Conservation (phyloP, 1,140 invertebrate species). For the Leptinotarsa defecta region DNA sequence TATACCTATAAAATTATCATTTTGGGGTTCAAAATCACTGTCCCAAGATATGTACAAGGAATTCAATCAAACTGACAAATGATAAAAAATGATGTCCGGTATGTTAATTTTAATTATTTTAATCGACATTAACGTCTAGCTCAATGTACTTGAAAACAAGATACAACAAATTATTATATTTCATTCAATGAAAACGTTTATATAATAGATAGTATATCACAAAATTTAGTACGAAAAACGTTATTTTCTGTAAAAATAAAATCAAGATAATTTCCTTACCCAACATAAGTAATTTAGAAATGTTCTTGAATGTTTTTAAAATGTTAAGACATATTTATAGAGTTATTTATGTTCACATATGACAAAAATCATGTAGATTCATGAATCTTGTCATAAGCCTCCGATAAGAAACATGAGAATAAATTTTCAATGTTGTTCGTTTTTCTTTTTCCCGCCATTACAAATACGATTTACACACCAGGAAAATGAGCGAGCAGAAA, state of each 20-base stretch:
- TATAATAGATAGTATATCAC: not conserved
- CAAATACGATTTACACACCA: not conserved
- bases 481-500: not conserved
- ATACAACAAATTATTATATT: slow-evolving; percentile 5
- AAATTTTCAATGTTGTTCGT: slow-evolving; percentile 47
- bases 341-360: slow-evolving; percentile 44
- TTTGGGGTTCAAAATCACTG: slow-evolving; percentile 26
- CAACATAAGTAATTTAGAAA: slow-evolving; percentile 37
- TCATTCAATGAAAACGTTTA: not conserved
- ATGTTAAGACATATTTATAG: slow-evolving; percentile 43
- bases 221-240: not conserved
- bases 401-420: slow-evolving; percentile 49
- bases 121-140: not conserved
- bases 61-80: not conserved
- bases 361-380: slow-evolving; percentile 42
- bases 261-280: slow-evolving; percentile 19
- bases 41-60: slow-evolving; percentile 33
- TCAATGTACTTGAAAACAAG: slow-evolving; percentile 1
- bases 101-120: slow-evolving; percentile 11
- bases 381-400: slow-evolving; percentile 48
- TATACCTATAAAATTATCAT: slow-evolving; percentile 29
- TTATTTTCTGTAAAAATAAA: slow-evolving; percentile 22
- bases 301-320: slow-evolving; percentile 49
- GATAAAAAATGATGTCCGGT: not conserved
- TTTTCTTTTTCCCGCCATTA: slow-evolving; percentile 6